Percentiles rank a stretch among this genome's conserved stretches.
Conservation (phyloP, 2,797 vertebrate genomes). For the Oophaga sylvatica region DNA sequence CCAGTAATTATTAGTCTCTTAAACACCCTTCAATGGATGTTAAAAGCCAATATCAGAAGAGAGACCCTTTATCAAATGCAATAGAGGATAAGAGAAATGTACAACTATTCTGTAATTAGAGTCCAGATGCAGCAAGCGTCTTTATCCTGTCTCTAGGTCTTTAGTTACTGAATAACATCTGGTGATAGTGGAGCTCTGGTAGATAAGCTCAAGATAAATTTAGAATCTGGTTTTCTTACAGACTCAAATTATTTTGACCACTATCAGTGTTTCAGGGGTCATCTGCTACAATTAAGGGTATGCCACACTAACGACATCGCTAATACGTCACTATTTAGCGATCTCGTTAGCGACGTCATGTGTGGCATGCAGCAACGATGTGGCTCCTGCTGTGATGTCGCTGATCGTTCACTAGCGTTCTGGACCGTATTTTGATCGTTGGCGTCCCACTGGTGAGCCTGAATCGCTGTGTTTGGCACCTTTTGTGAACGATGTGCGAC, state of each 20-base stretch:
- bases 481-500: no score
- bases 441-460: no score
- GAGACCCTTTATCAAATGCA: slow-evolving; percentile 75
- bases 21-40: slow-evolving; percentile 73
- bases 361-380: no score
- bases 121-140: slow-evolving; percentile 16
- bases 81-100: slow-evolving; percentile 53
- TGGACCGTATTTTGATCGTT: no score
- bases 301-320: no score
- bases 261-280: background rate
- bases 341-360: no score
- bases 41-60: slow-evolving; percentile 65
- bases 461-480: no score
- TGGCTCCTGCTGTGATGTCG: no score
- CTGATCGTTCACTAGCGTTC: no score
- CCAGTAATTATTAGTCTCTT: slow-evolving; percentile 76
- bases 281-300: background rate
- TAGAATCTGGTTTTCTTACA: slow-evolving; percentile 2
- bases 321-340: no score
- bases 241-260: background rate
- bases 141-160: slow-evolving; percentile 8
- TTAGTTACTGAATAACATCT: slow-evolving; percentile 49
- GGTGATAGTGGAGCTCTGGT: background rate
- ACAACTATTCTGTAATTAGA: slow-evolving; percentile 32
- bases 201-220: slow-evolving; percentile 25